phyloP scores from a whole-genome alignment of 2,797 vertebrate species.

The Notoglanidium macrostoma region DNA sequence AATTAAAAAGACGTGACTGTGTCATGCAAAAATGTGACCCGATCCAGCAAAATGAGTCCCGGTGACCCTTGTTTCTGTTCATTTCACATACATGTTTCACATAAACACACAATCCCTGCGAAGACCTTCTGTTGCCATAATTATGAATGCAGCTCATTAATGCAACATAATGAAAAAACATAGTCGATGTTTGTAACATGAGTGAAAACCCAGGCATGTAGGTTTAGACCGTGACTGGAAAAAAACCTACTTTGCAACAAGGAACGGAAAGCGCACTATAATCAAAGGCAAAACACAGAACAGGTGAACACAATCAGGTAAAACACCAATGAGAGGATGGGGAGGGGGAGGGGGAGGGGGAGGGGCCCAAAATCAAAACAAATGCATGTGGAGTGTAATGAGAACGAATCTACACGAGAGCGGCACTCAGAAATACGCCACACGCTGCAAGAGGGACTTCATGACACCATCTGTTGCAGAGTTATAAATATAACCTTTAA shows the following conservation, averaged over 20 bases:
- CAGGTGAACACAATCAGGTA: neutral
- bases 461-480: conserved; percentile 4
- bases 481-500: neutral
- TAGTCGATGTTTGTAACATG: neutral
- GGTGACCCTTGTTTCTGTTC: too few relatives aligned
- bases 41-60: too few relatives aligned
- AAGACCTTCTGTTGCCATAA: too few relatives aligned
- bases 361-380: neutral
- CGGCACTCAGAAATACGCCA: neutral
- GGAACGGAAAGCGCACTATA: neutral
- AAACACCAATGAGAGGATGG: neutral
- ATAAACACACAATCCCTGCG: too few relatives aligned
- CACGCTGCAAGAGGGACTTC: neutral
- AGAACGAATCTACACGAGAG: neutral
- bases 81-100: too few relatives aligned
- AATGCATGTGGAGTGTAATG: neutral
- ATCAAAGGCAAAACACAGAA: neutral
- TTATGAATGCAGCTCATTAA: too few relatives aligned
- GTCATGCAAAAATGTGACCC: too few relatives aligned
- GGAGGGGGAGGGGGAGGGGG: neutral
- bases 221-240: neutral
- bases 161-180: too few relatives aligned
- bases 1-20: too few relatives aligned
- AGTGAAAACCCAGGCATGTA: neutral
- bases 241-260: neutral